Percentiles rank a stretch among this genome's conserved stretches.
Evolutionary conservation across 2,113 vertebrate species (phyloP).

Genomic region (Saccopteryx leptura): DNA sequence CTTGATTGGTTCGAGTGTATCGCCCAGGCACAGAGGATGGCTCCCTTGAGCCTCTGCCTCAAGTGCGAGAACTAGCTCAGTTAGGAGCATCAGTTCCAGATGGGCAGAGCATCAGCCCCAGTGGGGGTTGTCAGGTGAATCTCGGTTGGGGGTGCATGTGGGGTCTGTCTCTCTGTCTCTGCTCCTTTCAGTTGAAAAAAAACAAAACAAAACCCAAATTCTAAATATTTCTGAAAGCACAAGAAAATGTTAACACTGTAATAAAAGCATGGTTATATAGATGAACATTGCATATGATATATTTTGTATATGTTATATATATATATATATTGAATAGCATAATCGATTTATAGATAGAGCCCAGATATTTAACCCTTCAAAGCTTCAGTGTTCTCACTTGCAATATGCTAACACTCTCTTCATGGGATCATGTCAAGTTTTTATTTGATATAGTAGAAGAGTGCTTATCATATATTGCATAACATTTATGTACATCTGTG

Average conservation of each 20-base stretch:
- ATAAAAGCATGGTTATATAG: background rate
- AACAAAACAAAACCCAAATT: background rate
- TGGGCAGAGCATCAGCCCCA: too few species aligned
- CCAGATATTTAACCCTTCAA: background rate
- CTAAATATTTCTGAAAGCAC: background rate
- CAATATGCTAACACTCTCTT: background rate
- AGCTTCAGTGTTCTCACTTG: background rate
- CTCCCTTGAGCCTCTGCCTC: too few species aligned
- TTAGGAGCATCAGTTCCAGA: too few species aligned
- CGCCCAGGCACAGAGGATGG: too few species aligned
- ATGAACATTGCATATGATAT: background rate
- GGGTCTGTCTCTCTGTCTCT: too few species aligned
- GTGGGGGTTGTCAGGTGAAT: too few species aligned
- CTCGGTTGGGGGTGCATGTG: too few species aligned
- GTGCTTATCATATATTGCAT: background rate
- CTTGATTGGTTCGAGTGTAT: too few species aligned
- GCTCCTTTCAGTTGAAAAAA: too few species aligned
- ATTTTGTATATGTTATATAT: background rate
- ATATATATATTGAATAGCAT: background rate
- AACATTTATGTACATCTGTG: background rate
- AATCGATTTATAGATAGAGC: background rate
- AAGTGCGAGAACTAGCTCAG: too few species aligned
- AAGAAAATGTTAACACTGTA: conserved; percentile 8
- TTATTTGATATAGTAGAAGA: background rate
- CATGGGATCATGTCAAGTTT: background rate